Evolutionary conservation across 2,797 vertebrate species (phyloP).

Genomic region (Eulemur albifrons): DNA sequence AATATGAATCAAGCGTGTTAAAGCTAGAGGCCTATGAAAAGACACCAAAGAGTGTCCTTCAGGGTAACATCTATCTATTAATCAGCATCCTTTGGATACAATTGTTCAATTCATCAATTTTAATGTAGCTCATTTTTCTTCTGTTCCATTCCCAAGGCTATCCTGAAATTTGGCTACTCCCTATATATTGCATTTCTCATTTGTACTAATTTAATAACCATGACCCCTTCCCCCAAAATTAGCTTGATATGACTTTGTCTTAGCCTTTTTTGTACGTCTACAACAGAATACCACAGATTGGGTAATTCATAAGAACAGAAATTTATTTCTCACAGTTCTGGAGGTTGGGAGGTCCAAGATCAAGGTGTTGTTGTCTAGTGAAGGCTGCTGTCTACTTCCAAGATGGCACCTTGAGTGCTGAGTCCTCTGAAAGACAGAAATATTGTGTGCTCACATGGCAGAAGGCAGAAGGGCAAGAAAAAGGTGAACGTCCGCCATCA

Average conservation of each 20-base stretch:
- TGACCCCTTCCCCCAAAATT: background rate
- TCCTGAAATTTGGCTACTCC: background rate
- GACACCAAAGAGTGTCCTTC: conserved; percentile 24
- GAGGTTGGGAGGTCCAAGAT: background rate
- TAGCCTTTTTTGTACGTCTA: background rate
- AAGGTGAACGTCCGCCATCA: background rate
- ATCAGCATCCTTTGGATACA: conserved; percentile 46
- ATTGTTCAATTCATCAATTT: conserved; percentile 61
- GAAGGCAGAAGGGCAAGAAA: background rate
- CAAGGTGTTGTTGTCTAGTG: background rate
- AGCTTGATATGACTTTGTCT: background rate
- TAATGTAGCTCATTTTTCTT: conserved; percentile 68
- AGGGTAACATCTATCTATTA: conserved; percentile 42
- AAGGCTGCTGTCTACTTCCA: background rate
- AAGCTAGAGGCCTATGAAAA: conserved; percentile 44
- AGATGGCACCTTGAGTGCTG: background rate
- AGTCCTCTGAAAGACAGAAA: background rate
- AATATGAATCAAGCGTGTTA: conserved; percentile 39
- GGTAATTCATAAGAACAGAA: background rate
- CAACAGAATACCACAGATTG: background rate
- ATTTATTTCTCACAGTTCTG: background rate
- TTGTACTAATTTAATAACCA: conserved; percentile 8
- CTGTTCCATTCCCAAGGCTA: background rate
- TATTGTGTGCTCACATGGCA: background rate
- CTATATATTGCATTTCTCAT: conserved; percentile 46